phyloP scores from a whole-genome alignment of 2,113 vertebrate genomes.

The Acanthisitta chloris region DNA sequence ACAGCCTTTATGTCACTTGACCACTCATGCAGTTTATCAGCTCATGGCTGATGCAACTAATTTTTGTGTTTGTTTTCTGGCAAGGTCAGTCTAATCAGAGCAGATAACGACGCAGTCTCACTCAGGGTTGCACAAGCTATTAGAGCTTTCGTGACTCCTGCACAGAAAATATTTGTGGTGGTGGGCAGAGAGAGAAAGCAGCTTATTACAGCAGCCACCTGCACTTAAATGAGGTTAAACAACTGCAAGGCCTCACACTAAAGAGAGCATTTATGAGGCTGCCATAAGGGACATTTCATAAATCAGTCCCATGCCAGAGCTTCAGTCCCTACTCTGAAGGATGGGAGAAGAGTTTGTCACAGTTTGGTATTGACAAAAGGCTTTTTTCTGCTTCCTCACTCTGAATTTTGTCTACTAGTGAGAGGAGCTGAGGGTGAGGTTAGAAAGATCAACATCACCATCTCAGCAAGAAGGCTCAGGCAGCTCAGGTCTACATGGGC shows the following conservation, averaged over 20 bases:
- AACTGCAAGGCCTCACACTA: background rate
- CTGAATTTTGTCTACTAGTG: background rate
- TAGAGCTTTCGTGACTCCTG: background rate
- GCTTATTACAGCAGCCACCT: background rate
- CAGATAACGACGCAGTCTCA: background rate
- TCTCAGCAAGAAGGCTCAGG: background rate
- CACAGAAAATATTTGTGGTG: background rate
- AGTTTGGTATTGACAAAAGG: background rate
- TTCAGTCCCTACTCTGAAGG: background rate
- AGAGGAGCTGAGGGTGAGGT: background rate
- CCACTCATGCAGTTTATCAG: background rate
- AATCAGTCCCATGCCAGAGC: background rate
- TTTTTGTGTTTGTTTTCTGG: conserved; percentile 10
- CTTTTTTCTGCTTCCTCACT: background rate
- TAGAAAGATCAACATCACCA: background rate
- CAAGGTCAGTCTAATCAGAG: conserved; percentile 7
- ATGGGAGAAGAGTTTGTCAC: background rate
- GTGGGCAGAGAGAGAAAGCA: background rate
- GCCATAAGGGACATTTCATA: background rate
- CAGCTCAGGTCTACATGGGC: background rate
- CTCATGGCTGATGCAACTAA: background rate
- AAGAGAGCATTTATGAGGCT: background rate
- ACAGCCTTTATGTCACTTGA: background rate
- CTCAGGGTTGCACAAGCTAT: background rate
- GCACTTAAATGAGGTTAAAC: background rate